Evolutionary conservation across 2,888 invertebrate species (phyloP), one percentile per base, ranked within the genome.

Genomic region (Xestoiulus laeticollis): DNA sequence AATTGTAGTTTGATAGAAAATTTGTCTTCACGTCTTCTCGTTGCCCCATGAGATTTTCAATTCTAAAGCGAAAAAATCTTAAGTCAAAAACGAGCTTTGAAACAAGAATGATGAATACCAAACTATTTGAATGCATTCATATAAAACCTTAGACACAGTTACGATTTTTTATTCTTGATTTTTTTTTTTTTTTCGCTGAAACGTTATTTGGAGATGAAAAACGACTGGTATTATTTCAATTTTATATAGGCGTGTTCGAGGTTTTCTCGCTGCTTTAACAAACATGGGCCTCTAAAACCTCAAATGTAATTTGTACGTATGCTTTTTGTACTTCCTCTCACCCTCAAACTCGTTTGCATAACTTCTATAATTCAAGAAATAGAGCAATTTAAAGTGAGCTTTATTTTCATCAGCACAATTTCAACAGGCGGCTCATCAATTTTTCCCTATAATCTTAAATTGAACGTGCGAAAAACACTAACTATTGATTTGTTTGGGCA

Each of bases 1-100:
- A 78, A 78, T 78, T 78, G 78, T 78, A 78, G 78, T 78, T 78
- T 78, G 78, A 78, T 78, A 78, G 78, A 78, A 78, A 78, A 78
- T 78, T 78, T 78, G 78, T 78, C 78, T 78, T 78, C 78, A 30
- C 78, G 26, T 78, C 78, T 78, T 78, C 78, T 26, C 78, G 78
- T 78, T 78, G 78, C 30, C 78, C 78, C 78, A 30, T 78, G 78
- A 78, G 78, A 78, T 78, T 78, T 78, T 30, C 78, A 78, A 78
- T 78, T 78, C 78, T 30, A 22, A 78, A 78, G 78, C 78, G 30
- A 19, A 78, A 30, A 78, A 78, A 78, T 78, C 78, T 78, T 78
- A 78, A 78, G 78, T 78, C 78, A 78, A 22, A 78, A 78, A 78
- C 78, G 78, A 78, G 78, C 78, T 78, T 78, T 78, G 78, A 78